A percentile compares a stretch with the other conserved stretches of the same genome.
Evolutionary conservation across 1,140 invertebrate genomes (phyloP).

Genomic region (Metaphire vulgaris): DNA sequence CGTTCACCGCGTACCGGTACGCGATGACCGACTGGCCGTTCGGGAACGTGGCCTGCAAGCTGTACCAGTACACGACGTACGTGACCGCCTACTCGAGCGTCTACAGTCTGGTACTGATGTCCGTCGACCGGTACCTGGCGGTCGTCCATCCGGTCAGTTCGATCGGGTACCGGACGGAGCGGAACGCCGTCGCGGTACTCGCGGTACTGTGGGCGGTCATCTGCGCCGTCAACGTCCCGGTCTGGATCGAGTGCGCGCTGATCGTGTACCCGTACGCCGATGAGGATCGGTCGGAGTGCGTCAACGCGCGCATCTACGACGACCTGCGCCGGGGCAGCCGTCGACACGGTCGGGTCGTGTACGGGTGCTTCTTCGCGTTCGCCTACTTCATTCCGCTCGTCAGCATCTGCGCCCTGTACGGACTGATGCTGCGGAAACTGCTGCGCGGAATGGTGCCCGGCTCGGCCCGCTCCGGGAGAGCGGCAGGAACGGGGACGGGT

Average conservation of each 20-base stretch:
- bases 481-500: too few relatives aligned
- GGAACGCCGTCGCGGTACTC: slow-evolving; percentile 67
- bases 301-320: slow-evolving; percentile 29
- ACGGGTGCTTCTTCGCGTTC: slow-evolving; percentile 51
- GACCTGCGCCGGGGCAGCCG: not conserved
- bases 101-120: slow-evolving; percentile 91
- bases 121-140: slow-evolving; percentile 84
- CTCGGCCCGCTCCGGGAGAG: slow-evolving; percentile 48
- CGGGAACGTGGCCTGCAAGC: slow-evolving; percentile 81
- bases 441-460: slow-evolving; percentile 51
- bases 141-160: slow-evolving; percentile 88
- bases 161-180: slow-evolving; percentile 76
- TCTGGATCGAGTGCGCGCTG: slow-evolving; percentile 69
- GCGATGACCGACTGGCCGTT: slow-evolving; percentile 68
- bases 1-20: slow-evolving; percentile 56
- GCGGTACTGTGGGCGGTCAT: slow-evolving; percentile 68
- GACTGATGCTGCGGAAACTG: slow-evolving; percentile 69
- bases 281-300: slow-evolving; percentile 36
- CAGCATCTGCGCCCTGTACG: slow-evolving; percentile 82
- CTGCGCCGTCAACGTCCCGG: slow-evolving; percentile 66
- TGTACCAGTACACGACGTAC: slow-evolving; percentile 64
- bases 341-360: slow-evolving; percentile 50
- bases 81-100: slow-evolving; percentile 88
- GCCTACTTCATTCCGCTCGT: slow-evolving; percentile 53
- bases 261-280: slow-evolving; percentile 52